A percentile compares a stretch with the other conserved stretches of the same genome.
phyloP scores from a whole-genome alignment of 2,797 vertebrate genomes.

The Limnodromus scolopaceus region DNA sequence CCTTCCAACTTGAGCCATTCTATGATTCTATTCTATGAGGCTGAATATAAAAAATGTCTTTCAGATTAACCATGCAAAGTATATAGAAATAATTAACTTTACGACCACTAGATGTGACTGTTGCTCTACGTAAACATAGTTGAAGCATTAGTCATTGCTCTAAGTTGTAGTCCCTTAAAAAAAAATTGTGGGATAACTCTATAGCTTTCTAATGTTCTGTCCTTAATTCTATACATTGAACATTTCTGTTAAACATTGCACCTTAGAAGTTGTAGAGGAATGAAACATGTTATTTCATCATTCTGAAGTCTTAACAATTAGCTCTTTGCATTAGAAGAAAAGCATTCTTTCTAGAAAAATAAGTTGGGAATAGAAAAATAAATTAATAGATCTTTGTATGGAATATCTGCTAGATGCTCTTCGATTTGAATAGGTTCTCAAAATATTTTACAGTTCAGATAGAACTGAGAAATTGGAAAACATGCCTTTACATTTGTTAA shows the following conservation, averaged over 20 bases:
- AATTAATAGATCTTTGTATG: neutral
- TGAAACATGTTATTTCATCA: neutral
- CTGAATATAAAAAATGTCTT: neutral
- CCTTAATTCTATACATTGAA: neutral
- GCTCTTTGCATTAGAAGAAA: neutral
- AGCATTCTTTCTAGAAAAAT: neutral
- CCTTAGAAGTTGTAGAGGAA: neutral
- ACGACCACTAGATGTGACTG: constrained; percentile 41
- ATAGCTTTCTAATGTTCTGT: neutral
- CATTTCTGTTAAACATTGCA: neutral
- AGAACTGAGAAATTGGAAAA: neutral
- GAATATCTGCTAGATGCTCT: neutral
- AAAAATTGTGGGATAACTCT: neutral
- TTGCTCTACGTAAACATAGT: neutral
- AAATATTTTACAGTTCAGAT: neutral
- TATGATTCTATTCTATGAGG: neutral
- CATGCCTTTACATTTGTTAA: neutral
- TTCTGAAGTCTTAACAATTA: neutral
- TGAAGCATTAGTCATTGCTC: neutral
- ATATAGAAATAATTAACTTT: neutral
- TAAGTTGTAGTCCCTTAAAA: neutral
- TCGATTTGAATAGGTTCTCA: neutral
- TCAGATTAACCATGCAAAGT: neutral
- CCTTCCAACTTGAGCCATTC: too few relatives aligned
- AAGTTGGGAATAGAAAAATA: neutral